Evolutionary conservation across 2,797 vertebrate genomes (phyloP), one percentile per base, ranked within the genome.

Genomic region (Acanthopagrus latus): DNA sequence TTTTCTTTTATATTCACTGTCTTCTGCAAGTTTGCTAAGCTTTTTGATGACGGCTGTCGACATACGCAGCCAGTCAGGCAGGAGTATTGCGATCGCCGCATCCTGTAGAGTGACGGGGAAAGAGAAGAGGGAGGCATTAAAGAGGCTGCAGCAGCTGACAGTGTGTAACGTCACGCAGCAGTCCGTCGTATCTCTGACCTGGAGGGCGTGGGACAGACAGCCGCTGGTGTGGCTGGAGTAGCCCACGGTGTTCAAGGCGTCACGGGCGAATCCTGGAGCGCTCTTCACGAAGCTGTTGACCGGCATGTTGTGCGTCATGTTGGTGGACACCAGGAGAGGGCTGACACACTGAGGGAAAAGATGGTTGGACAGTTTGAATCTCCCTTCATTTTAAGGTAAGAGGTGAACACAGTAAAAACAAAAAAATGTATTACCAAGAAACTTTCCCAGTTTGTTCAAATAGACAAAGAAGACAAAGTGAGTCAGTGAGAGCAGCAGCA

Each of bases 221-320:
- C 96, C 96, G 1, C 83, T 86, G 74, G 95, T 96, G 85, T 90
- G 91, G 27, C 58, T 93, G 82, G 93, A 91, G 87, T 96, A 86
- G 17, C 95, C 96, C 48, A 96, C 94, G 0, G 95, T 96, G 89
- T 96, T 95, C 76, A 97, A 67, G 38, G 96, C 96, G 21, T 95
- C 91, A 1, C 20, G 14, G 51, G 82, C 95, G 5, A 92, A 97
- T 0, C 27, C 90, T 2, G 91, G 9, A 0, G 95, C 62, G 0
- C 77, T 92, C 89, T 94, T 94, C n/a, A 96, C 65, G 1, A 94
- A 41, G 48, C 51, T 33, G 71, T 65, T 91, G 38, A 47, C 69
- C 0, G 47, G 9, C 0, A 80, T 1, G 18, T 91, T 85, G 0
- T 48, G 0, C 0, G 92, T 96, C 95, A 96, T 95, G 76, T 93